phyloP scores from a whole-genome alignment of 2,888 invertebrate species.

The Drosophila atripex region DNA sequence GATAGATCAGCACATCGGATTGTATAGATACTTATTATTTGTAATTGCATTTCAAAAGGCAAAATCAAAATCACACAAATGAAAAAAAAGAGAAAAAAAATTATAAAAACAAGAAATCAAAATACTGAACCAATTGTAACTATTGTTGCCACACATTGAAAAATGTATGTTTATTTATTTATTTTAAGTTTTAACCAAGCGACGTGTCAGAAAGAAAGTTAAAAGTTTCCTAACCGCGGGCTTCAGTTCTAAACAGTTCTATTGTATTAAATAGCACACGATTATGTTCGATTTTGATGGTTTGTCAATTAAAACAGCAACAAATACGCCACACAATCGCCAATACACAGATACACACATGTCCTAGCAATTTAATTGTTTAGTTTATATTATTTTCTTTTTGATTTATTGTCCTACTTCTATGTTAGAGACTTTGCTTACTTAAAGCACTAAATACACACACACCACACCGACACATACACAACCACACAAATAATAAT shows the following conservation, averaged over 20 bases:
- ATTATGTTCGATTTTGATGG: conserved; percentile 45
- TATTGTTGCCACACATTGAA: conserved; percentile 74
- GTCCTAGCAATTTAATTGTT: conserved; percentile 78
- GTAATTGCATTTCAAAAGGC: conserved; percentile 69
- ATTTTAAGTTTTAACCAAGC: conserved; percentile 72
- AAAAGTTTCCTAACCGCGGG: conserved; percentile 62
- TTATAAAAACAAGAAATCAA: conserved; percentile 36
- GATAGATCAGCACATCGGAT: conserved; percentile 61
- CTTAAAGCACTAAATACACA: conserved; percentile 55
- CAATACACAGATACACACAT: conserved; percentile 49
- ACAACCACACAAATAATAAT: conserved; percentile 43
- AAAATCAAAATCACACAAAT: conserved; percentile 44
- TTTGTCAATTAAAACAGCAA: conserved; percentile 57
- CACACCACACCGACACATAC: conserved; percentile 27
- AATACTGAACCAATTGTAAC: conserved; percentile 62
- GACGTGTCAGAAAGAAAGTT: conserved; percentile 9
- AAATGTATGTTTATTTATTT: conserved; percentile 75
- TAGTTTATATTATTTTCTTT: conserved; percentile 54
- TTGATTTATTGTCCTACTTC: conserved; percentile 42
- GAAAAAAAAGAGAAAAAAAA: conserved; percentile 28
- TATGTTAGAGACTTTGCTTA: conserved; percentile 28
- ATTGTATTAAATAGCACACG: conserved; percentile 60
- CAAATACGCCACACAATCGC: conserved; percentile 22
- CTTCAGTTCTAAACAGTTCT: conserved; percentile 59
- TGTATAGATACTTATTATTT: conserved; percentile 71